Conservation (phyloP, 1,140 invertebrate species). For the Colletes latitarsis region DNA sequence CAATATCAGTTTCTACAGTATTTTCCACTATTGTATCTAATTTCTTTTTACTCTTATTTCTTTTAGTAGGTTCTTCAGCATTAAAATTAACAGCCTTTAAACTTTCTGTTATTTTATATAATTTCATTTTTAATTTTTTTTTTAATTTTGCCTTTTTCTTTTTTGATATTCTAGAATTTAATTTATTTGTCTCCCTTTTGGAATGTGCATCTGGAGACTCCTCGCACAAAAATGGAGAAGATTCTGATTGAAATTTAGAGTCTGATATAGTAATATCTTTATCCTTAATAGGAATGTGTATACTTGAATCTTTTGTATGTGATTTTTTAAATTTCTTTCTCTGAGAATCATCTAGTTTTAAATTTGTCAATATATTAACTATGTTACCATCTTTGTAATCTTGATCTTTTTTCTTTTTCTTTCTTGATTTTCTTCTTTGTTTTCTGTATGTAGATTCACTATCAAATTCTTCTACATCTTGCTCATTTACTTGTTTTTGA, state of each 20-base stretch:
- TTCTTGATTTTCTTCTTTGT: slow-evolving; percentile 25
- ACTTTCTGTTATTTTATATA: slow-evolving; percentile 47
- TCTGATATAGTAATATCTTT: not conserved
- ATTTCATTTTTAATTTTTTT: slow-evolving; percentile 47
- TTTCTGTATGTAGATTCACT: not conserved
- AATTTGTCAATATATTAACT: not conserved
- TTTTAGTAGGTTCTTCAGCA: slow-evolving; percentile 14
- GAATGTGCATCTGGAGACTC: not conserved
- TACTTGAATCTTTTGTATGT: not conserved
- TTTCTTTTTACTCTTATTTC: slow-evolving; percentile 10
- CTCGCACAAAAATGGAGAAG: not conserved
- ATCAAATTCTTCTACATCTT: not conserved
- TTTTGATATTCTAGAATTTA: slow-evolving; percentile 57
- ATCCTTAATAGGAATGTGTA: not conserved
- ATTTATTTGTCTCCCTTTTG: not conserved
- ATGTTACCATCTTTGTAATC: not conserved
- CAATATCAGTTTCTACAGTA: not conserved
- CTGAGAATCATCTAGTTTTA: not conserved
- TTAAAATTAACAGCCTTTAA: slow-evolving; percentile 46
- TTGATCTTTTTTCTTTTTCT: not conserved
- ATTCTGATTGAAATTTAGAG: not conserved
- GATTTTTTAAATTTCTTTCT: slow-evolving; percentile 35
- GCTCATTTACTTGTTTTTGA: not conserved
- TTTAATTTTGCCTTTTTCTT: slow-evolving; percentile 55
- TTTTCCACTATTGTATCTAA: slow-evolving; percentile 11